Evolutionary conservation across 1,140 invertebrate species (phyloP).

Genomic region (Eriocheir sinensis): DNA sequence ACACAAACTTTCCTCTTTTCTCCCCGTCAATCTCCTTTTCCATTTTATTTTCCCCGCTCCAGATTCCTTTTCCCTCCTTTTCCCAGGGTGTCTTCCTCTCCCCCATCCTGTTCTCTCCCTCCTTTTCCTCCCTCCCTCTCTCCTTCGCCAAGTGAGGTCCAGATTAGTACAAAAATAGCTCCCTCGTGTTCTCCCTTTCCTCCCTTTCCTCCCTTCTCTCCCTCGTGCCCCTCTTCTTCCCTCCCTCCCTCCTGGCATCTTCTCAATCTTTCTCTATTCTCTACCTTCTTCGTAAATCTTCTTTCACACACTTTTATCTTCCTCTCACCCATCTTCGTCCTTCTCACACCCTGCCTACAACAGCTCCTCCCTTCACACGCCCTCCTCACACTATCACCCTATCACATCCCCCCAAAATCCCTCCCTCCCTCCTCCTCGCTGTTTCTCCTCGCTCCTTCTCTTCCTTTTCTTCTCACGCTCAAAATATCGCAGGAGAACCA

Average conservation of each 20-base stretch:
- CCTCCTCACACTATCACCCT: constrained; percentile 11
- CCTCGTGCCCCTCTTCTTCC: too few relatives aligned
- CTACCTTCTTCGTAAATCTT: too few relatives aligned
- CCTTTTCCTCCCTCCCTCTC: neutral
- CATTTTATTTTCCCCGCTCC: neutral
- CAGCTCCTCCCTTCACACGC: neutral
- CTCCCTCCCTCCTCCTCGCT: neutral
- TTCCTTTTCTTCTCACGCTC: neutral
- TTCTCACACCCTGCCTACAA: too few relatives aligned
- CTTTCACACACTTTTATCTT: too few relatives aligned
- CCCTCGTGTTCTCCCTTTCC: too few relatives aligned
- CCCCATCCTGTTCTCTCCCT: neutral
- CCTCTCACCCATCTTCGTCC: too few relatives aligned
- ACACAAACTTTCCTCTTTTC: too few relatives aligned
- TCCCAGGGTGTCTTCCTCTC: neutral
- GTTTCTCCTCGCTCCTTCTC: neutral
- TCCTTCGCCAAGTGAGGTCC: too few relatives aligned
- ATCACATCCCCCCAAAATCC: neutral
- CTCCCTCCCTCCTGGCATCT: too few relatives aligned
- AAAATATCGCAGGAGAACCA: neutral
- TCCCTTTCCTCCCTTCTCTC: too few relatives aligned
- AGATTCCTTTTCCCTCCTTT: neutral
- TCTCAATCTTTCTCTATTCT: too few relatives aligned
- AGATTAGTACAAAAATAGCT: too few relatives aligned
- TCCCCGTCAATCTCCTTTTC: neutral